Conservation (phyloP, 2,888 invertebrate genomes). For the Andricus curvator region DNA sequence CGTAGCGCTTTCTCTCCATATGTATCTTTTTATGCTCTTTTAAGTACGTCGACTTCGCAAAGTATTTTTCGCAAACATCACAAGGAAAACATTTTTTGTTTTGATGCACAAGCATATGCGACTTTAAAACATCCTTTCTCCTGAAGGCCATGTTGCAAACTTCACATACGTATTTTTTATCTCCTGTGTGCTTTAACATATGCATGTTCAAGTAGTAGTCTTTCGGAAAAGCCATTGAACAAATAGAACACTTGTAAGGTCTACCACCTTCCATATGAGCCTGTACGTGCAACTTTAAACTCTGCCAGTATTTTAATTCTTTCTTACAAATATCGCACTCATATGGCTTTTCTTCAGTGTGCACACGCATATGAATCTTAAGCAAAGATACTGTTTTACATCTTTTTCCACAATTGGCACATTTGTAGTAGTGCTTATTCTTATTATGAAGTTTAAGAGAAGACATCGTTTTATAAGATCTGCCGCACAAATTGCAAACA, state of each 20-base stretch:
- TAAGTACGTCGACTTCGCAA: background rate
- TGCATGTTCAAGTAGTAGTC: background rate
- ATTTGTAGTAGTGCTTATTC: background rate
- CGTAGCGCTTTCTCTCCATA: background rate
- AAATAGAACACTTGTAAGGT: background rate
- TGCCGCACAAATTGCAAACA: background rate
- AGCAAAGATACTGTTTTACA: background rate
- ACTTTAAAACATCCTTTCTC: background rate
- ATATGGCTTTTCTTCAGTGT: background rate
- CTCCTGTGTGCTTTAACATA: background rate
- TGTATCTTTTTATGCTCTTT: background rate
- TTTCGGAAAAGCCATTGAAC: background rate
- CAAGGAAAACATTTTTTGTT: background rate
- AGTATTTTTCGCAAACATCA: background rate
- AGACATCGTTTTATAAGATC: background rate
- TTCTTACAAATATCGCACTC: constrained; percentile 1
- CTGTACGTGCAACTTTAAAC: background rate
- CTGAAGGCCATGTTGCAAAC: background rate
- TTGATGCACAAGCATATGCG: background rate
- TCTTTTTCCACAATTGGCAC: background rate
- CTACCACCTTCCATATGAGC: constrained; percentile 9
- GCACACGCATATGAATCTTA: background rate
- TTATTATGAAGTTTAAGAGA: background rate
- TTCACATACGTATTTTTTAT: background rate
- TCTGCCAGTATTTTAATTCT: background rate